Evolutionary conservation across 2,797 vertebrate species (phyloP).

Genomic region (Philypnodon macrostomus): DNA sequence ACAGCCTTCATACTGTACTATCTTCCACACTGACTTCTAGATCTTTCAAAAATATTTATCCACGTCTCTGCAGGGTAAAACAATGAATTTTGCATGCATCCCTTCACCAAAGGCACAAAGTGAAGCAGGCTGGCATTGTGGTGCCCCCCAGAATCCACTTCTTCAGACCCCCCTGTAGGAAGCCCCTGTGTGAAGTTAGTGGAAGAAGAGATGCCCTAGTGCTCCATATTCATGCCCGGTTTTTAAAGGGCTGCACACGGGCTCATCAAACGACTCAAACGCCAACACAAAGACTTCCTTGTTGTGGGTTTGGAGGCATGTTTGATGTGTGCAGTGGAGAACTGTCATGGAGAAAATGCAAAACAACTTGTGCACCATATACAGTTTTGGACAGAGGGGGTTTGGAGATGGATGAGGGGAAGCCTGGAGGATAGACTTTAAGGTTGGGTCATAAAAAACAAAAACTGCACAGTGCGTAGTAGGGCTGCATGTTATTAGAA

Average conservation of each 20-base stretch:
- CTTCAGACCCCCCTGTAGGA: constrained; percentile 67
- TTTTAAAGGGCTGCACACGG: constrained; percentile 30
- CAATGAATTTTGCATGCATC: constrained; percentile 68
- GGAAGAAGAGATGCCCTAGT: constrained; percentile 47
- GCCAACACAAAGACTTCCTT: constrained; percentile 36
- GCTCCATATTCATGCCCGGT: constrained; percentile 66
- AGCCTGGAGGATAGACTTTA: constrained; percentile 3
- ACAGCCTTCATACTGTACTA: no score
- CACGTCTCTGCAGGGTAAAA: constrained; percentile 41
- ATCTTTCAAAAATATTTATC: constrained; percentile 44
- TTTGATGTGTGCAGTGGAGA: constrained; percentile 45
- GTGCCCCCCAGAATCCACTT: constrained; percentile 63
- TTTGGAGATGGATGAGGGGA: neutral
- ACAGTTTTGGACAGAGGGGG: constrained; percentile 2
- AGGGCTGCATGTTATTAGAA: no score
- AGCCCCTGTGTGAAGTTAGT: constrained; percentile 63
- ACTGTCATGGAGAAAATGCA: constrained; percentile 22
- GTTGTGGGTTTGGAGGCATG: constrained; percentile 21
- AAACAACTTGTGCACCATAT: constrained; percentile 11
- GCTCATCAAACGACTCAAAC: constrained; percentile 51
- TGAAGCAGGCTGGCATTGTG: constrained; percentile 41
- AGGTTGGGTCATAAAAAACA: constrained; percentile 1
- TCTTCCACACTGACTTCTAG: constrained; percentile 16
- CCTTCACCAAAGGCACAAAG: constrained; percentile 64
- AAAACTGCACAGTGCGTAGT: neutral